Percentiles rank a stretch among this genome's conserved stretches.
Conservation (phyloP, 2,888 invertebrate genomes). For the Latrodectus elegans region DNA sequence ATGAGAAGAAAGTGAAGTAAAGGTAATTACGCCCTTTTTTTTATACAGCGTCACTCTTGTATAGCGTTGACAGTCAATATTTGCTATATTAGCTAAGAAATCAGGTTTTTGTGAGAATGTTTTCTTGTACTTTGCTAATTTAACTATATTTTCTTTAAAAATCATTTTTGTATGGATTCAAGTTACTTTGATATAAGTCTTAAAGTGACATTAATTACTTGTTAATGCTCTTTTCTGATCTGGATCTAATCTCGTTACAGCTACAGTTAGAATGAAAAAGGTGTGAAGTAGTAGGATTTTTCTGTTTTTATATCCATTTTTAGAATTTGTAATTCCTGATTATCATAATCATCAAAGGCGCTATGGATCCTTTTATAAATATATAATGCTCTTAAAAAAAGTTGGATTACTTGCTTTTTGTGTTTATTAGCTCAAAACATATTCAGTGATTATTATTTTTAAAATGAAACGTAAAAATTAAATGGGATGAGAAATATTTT, state of each 20-base stretch:
- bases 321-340: no score
- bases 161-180: conserved; percentile 24
- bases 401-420: no score
- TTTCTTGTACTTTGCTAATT: conserved; percentile 50
- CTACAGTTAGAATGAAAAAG: conserved; percentile 4
- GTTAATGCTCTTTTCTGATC: conserved; percentile 44
- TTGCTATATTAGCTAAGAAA: conserved; percentile 32
- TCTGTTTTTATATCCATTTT: neutral
- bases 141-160: conserved; percentile 11
- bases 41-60: conserved; percentile 7
- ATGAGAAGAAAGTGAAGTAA: conserved; percentile 50
- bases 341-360: no score
- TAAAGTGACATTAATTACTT: conserved; percentile 45
- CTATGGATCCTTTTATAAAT: no score
- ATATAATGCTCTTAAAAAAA: no score
- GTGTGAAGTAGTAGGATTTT: neutral
- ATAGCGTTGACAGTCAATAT: conserved; percentile 4
- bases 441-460: no score
- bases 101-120: conserved; percentile 37
- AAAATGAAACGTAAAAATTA: no score
- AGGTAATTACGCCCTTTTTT: conserved; percentile 39
- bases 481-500: no score
- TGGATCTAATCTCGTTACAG: conserved; percentile 45
- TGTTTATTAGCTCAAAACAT: no score
- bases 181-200: neutral